Evolutionary conservation across 2,888 invertebrate genomes (phyloP).

Genomic region (Ceramica pisi): DNA sequence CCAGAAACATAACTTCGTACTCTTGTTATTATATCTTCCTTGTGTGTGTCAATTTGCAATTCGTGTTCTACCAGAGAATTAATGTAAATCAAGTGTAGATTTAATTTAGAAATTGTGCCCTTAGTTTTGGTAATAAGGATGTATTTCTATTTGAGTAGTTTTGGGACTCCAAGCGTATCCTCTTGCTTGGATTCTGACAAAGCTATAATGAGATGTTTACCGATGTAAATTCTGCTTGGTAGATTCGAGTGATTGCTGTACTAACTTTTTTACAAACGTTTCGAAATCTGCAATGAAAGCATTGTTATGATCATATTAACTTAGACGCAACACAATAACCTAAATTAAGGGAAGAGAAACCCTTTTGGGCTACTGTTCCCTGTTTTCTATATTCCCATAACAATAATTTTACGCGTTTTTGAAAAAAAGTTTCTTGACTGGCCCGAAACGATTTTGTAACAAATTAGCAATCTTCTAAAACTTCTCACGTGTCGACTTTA

Average conservation of each 20-base stretch:
- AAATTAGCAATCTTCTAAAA: background rate
- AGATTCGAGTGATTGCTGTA: background rate
- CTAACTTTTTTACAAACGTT: background rate
- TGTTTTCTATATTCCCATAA: background rate
- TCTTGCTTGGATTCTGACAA: background rate
- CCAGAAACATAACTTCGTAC: constrained; percentile 21
- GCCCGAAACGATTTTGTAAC: background rate
- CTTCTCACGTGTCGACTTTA: constrained; percentile 8
- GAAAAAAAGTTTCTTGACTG: background rate
- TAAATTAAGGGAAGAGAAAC: background rate
- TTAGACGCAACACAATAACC: background rate
- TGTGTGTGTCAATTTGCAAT: constrained; percentile 43
- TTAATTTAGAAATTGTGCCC: constrained; percentile 43
- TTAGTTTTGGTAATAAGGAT: constrained; percentile 26
- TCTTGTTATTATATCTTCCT: constrained; percentile 24
- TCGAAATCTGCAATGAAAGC: background rate
- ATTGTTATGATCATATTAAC: background rate
- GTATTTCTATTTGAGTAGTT: constrained; percentile 16
- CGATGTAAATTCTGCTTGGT: constrained; percentile 15
- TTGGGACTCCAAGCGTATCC: constrained; percentile 12
- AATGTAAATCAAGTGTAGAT: constrained; percentile 53
- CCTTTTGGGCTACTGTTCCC: background rate
- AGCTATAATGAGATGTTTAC: constrained; percentile 26
- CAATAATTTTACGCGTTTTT: background rate
- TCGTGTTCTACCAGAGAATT: constrained; percentile 18